phyloP scores from a whole-genome alignment of 2,113 vertebrate genomes.

The Cynoglossus semilaevis region DNA sequence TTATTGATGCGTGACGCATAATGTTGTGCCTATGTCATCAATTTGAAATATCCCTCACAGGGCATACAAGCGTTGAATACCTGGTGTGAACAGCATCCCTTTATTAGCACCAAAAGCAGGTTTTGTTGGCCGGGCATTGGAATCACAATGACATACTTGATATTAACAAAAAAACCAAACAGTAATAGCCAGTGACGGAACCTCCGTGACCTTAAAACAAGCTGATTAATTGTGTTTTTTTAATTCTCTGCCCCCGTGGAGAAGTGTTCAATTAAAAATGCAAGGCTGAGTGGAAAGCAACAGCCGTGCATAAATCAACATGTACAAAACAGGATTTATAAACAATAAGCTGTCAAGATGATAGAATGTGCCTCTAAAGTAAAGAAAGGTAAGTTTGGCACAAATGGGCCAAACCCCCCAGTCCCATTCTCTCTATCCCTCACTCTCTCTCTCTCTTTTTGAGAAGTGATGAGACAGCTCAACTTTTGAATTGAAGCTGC shows the following conservation, averaged over 20 bases:
- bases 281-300: slow-evolving; percentile 22
- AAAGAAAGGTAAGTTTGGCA: slow-evolving; percentile 37
- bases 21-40: slow-evolving; percentile 13
- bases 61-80: slow-evolving; percentile 16
- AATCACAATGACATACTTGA: slow-evolving; percentile 8
- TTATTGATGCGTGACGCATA: slow-evolving; percentile 5
- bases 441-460: slow-evolving; percentile 26
- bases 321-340: slow-evolving; percentile 48
- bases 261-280: slow-evolving; percentile 48
- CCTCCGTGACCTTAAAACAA: not conserved
- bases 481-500: slow-evolving; percentile 55
- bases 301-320: slow-evolving; percentile 43
- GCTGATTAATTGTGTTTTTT: slow-evolving; percentile 29
- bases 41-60: slow-evolving; percentile 12
- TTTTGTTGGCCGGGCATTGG: not conserved
- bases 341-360: slow-evolving; percentile 63
- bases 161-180: slow-evolving; percentile 10
- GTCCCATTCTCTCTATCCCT: not conserved
- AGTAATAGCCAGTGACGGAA: slow-evolving; percentile 24
- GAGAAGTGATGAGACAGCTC: slow-evolving; percentile 55
- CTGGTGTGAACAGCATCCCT: not conserved
- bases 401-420: slow-evolving; percentile 24
- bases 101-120: not conserved
- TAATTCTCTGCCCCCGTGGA: slow-evolving; percentile 1
- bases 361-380: slow-evolving; percentile 51